A percentile compares a stretch with the other conserved stretches of the same genome.
phyloP scores from a whole-genome alignment of 2,888 invertebrate species.

The Hirudinaria manillensis region DNA sequence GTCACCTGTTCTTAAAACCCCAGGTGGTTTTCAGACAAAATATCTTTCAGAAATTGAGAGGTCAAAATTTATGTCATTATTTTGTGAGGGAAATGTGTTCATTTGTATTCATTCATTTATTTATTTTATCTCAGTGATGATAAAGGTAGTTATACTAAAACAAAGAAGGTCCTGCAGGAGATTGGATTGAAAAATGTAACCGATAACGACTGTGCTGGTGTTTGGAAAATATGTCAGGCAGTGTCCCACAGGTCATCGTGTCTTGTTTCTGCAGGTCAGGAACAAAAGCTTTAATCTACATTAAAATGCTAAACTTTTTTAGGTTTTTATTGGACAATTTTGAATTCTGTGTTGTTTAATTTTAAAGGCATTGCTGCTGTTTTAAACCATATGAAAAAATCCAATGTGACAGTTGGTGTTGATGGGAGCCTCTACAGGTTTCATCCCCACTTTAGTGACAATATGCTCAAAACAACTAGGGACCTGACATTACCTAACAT shows the following conservation, averaged over 20 bases:
- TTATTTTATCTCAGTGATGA: background rate
- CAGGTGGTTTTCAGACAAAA: conserved; percentile 86
- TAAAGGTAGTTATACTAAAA: background rate
- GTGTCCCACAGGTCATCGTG: conserved; percentile 88
- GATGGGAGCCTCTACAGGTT: conserved; percentile 94
- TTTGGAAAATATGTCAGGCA: conserved; percentile 84
- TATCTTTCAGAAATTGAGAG: conserved; percentile 94
- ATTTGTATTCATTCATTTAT: too few species aligned
- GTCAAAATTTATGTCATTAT: conserved; percentile 50
- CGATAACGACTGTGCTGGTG: conserved; percentile 82
- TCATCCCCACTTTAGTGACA: conserved; percentile 89
- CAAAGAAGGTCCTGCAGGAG: background rate
- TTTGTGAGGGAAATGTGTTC: background rate
- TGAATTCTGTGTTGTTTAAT: background rate
- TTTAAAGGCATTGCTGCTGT: conserved; percentile 60
- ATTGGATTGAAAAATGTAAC: conserved; percentile 68
- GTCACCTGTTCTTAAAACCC: conserved; percentile 67
- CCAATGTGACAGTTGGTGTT: conserved; percentile 77
- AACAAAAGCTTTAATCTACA: too few species aligned
- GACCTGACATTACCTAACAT: conserved; percentile 67
- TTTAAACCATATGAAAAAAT: too few species aligned
- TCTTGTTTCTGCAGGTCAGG: conserved; percentile 75
- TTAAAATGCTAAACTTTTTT: too few species aligned
- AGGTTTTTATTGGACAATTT: too few species aligned
- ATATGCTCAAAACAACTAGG: conserved; percentile 81